phyloP scores from a whole-genome alignment of 2,888 invertebrate genomes.

The Pollenia griseotomentosa region DNA sequence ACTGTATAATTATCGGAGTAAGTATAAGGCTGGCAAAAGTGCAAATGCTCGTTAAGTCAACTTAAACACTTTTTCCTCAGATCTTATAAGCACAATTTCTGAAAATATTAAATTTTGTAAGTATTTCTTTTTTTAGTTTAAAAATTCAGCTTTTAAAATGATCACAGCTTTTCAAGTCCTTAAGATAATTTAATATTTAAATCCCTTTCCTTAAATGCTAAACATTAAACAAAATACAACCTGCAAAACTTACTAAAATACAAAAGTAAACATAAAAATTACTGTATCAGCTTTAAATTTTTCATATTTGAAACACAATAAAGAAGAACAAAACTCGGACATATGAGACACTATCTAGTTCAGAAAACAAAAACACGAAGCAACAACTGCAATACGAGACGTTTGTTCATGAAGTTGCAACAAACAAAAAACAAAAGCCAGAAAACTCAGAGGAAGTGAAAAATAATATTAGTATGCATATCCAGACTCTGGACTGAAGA shows the following conservation, averaged over 20 bases:
- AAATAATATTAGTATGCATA: constrained; percentile 19
- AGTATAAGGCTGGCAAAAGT: no score
- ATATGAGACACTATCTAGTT: constrained; percentile 37
- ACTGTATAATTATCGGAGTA: no score
- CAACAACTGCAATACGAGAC: neutral
- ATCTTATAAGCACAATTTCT: no score
- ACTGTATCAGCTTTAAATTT: constrained; percentile 39
- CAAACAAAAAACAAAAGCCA: neutral
- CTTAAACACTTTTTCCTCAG: no score
- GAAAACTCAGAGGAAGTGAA: neutral
- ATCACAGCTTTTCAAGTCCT: no score
- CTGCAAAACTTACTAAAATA: neutral
- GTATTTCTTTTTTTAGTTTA: no score
- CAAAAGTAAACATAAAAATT: constrained; percentile 27
- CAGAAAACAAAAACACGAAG: neutral
- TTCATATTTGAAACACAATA: neutral
- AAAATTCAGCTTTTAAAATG: no score
- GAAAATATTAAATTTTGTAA: no score
- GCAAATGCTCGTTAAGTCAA: no score
- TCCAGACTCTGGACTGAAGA: constrained; percentile 24
- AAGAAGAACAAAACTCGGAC: constrained; percentile 32
- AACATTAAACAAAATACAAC: no score
- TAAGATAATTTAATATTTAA: no score
- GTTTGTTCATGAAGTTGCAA: neutral
- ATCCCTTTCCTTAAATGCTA: no score